Evolutionary conservation across 2,888 invertebrate genomes (phyloP), one percentile per base, ranked within the genome.

Genomic region (Drosophila silvestris): DNA sequence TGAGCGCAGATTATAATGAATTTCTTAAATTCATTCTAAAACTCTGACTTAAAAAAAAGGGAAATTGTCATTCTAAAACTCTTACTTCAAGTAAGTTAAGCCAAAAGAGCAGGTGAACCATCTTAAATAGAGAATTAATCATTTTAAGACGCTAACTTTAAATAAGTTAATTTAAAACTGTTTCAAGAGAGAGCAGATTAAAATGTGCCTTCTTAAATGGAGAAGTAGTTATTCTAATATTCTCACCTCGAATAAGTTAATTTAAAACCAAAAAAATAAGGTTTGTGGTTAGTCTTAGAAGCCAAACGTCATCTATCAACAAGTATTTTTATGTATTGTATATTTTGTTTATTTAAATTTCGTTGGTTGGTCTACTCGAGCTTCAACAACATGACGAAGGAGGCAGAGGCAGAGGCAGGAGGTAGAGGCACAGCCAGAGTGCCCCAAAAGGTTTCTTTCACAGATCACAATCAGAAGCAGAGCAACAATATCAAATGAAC

Each of bases 381-480:
- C 47, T 47, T 47, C 47, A 47, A 16, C 26, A 47, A 16, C 22
- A 47, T 2, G 22, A 9, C 5, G 16, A 9, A 47, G 41, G n/a
- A 41, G 41, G 41, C 41, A 41, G 2, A n/a, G 41, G 37, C 16
- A n/a, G 41, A 3, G 44, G 9, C 16, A 26, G 26, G 26, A 26
- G 26, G 14, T 16, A 47, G 26, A 26, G 47, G 47, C 47, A 41
- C 71, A 70, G 58, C 62, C 62, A 66, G 54, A 72, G 69, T 56
- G 39, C 61, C 51, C 58, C 50, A 70, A 87, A 87, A 85, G 81
- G 81, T 87, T 85, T 81, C 79, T 56, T 78, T 61, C 59, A 30
- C 62, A 77, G 88, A 83, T 86, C 81, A 77, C 75, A 88, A 86
- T 88, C 88, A 71, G 57, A 72, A 82, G 65, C 68, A 57, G 83